Evolutionary conservation across 2,888 invertebrate genomes (phyloP).

Genomic region (Drosophila siamana): DNA sequence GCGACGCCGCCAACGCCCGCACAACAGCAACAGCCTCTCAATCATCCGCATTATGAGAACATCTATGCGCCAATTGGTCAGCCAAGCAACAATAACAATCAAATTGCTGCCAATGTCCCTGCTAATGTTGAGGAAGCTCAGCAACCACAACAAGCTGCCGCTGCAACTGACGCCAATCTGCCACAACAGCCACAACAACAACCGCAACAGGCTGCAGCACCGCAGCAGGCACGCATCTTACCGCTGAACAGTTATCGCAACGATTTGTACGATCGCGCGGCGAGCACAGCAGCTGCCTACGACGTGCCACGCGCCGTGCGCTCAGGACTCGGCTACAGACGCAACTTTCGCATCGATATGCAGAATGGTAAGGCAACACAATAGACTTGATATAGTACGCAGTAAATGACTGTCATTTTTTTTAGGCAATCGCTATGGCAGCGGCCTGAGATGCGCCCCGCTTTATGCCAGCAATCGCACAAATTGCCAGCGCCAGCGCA

Average conservation of each 20-base stretch:
- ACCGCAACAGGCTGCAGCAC: slow-evolving; percentile 43
- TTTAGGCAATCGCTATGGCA: slow-evolving; percentile 77
- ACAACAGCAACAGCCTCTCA: slow-evolving; percentile 64
- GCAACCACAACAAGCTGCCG: slow-evolving; percentile 41
- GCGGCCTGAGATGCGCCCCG: slow-evolving; percentile 70
- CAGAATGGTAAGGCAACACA: slow-evolving; percentile 73
- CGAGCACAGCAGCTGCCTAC: slow-evolving; percentile 79
- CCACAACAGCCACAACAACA: slow-evolving; percentile 47
- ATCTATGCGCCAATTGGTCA: slow-evolving; percentile 87
- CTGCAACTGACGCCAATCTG: slow-evolving; percentile 53
- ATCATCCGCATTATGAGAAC: slow-evolving; percentile 86
- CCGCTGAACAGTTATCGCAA: slow-evolving; percentile 84
- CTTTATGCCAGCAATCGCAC: slow-evolving; percentile 60
- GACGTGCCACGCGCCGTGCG: slow-evolving; percentile 85
- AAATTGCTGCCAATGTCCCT: slow-evolving; percentile 82
- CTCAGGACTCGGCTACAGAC: slow-evolving; percentile 84
- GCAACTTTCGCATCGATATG: slow-evolving; percentile 85
- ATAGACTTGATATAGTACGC: no score
- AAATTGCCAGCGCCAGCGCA: slow-evolving; percentile 82
- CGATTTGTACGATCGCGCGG: slow-evolving; percentile 84
- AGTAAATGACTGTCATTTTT: no score
- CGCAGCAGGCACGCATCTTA: slow-evolving; percentile 62
- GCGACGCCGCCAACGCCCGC: slow-evolving; percentile 51
- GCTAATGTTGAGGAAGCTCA: slow-evolving; percentile 71
- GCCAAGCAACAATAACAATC: slow-evolving; percentile 66